These are phyloP conservation scores for Pimephales promelas DNA, from an alignment of 2,113 vertebrate species.

Conservation along the genomic window DNA sequence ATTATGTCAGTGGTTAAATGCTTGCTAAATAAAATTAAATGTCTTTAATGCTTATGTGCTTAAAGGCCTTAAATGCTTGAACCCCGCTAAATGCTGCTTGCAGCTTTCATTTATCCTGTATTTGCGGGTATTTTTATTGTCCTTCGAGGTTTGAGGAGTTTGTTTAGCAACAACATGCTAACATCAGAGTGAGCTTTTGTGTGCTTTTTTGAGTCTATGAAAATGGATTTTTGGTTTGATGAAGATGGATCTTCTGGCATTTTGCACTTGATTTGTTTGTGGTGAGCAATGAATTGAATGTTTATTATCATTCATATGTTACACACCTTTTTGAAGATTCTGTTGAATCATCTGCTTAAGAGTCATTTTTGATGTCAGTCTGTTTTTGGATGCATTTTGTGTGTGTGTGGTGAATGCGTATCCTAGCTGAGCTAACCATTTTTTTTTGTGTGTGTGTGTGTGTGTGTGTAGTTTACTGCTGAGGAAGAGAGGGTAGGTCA, in stretches of 20 bases:
- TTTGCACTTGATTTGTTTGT: not conserved
- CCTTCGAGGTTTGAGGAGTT: not conserved
- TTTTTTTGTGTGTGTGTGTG: slow-evolving; percentile 42
- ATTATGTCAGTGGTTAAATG: no score
- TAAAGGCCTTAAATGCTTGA: no score
- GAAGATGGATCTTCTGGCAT: not conserved
- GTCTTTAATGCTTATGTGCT: no score
- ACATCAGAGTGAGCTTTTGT: not conserved
- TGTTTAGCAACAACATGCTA: not conserved
- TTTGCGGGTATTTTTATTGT: not conserved
- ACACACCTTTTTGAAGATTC: not conserved
- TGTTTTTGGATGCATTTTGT: not conserved
- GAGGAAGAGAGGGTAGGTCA: slow-evolving; percentile 78
- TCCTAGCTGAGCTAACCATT: slow-evolving; percentile 14
- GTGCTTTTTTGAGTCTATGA: not conserved
- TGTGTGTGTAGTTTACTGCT: slow-evolving; percentile 66
- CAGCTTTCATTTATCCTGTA: not conserved
- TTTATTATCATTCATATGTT: not conserved
- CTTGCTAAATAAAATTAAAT: no score
- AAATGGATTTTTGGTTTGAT: not conserved
- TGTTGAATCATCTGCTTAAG: not conserved
- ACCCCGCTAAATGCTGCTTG: no score
- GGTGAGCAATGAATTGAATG: not conserved
- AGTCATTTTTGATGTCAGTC: not conserved
- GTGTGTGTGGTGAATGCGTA: not conserved